Conservation (phyloP, 35 echinoderm and acorn worm genomes). For the Patiria miniata region DNA sequence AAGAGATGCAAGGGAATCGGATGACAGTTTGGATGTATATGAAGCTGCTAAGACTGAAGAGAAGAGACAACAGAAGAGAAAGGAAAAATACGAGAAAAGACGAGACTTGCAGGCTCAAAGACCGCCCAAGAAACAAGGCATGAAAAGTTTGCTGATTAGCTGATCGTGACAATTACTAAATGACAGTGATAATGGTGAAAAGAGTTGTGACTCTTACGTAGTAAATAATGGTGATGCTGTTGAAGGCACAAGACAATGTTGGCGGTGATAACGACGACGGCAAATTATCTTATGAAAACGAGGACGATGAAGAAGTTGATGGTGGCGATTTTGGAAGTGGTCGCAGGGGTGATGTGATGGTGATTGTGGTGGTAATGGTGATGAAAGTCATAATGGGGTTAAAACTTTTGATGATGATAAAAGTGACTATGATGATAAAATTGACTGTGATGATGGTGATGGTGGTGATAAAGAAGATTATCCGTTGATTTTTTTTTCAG, state of each 20-base stretch:
- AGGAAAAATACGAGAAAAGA: background rate
- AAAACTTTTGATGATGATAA: background rate
- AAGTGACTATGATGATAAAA: background rate
- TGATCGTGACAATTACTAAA: no score
- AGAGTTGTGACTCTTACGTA: no score
- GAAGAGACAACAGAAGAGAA: background rate
- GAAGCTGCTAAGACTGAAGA: background rate
- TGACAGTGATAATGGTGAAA: no score
- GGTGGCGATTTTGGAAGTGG: background rate
- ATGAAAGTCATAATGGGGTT: background rate
- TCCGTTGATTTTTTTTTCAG: no score
- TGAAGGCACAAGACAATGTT: no score
- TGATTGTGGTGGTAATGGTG: background rate
- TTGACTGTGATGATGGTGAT: background rate
- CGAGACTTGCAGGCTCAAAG: background rate
- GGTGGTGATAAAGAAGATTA: background rate
- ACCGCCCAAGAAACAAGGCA: background rate
- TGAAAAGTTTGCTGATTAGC: background rate
- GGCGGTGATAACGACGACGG: no score
- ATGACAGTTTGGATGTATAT: conserved; percentile 8
- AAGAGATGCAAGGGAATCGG: conserved; percentile 20
- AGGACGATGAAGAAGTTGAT: background rate
- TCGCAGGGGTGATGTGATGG: background rate
- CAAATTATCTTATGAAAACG: no score
- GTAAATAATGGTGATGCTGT: no score